Evolutionary conservation across 2,888 invertebrate genomes (phyloP).

Genomic region (Drosophila bunnanda): DNA sequence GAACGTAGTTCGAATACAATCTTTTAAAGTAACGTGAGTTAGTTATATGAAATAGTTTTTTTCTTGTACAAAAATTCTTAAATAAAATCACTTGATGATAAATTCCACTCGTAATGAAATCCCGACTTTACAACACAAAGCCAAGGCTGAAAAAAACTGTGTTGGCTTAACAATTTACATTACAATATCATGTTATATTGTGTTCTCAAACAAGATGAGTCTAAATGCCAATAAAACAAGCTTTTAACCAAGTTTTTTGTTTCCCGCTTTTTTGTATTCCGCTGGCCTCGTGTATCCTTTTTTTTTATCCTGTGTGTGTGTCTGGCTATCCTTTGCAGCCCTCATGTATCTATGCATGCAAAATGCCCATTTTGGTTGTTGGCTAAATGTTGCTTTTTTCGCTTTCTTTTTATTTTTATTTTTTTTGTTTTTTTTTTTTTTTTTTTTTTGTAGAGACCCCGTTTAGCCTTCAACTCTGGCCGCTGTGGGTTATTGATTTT

Average conservation of each 20-base stretch:
- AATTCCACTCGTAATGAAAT: constrained; percentile 17
- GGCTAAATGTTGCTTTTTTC: constrained; percentile 35
- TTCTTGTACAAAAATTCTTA: neutral
- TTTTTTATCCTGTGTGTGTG: constrained; percentile 34
- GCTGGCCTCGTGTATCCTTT: constrained; percentile 31
- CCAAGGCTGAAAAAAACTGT: constrained; percentile 12
- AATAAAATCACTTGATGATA: neutral
- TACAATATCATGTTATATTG: constrained; percentile 54
- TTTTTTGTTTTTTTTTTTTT: constrained; percentile 26
- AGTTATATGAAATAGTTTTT: neutral
- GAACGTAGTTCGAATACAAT: no score
- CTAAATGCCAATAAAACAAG: constrained; percentile 46
- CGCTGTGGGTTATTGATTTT: constrained; percentile 65
- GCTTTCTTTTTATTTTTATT: constrained; percentile 26
- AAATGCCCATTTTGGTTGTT: constrained; percentile 46
- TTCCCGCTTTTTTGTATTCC: constrained; percentile 11
- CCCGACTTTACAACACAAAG: constrained; percentile 10
- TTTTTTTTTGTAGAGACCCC: constrained; percentile 34
- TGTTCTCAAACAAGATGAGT: constrained; percentile 42
- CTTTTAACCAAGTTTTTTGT: constrained; percentile 33
- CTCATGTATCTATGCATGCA: constrained; percentile 43
- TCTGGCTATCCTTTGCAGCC: constrained; percentile 25
- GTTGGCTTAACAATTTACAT: constrained; percentile 67
- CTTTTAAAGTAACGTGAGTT: neutral
- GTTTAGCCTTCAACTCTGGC: constrained; percentile 67